phyloP scores from a whole-genome alignment of 1,140 invertebrate species.

The Calephelis virginiensis region DNA sequence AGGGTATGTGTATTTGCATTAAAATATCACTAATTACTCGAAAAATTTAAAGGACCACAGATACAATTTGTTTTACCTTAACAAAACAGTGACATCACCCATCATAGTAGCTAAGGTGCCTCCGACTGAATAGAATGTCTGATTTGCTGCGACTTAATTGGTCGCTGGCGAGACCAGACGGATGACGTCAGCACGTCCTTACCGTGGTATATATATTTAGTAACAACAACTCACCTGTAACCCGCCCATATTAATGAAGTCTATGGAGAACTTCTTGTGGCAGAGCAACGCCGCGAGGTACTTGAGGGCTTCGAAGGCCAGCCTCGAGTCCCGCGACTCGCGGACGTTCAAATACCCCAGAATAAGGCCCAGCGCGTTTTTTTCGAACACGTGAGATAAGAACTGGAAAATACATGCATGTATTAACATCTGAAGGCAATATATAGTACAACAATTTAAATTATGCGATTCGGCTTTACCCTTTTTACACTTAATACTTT shows the following conservation, averaged over 20 bases:
- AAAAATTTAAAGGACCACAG: too few species aligned
- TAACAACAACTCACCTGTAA: constrained; percentile 82
- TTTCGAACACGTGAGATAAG: constrained; percentile 93
- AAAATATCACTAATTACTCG: too few species aligned
- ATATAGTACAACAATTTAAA: not conserved
- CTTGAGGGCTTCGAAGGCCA: constrained; percentile 96
- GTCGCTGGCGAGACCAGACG: too few species aligned
- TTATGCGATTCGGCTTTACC: too few species aligned
- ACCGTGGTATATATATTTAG: not conserved
- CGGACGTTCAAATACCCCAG: constrained; percentile 94
- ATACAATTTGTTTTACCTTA: too few species aligned
- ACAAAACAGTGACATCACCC: too few species aligned
- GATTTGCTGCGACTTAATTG: too few species aligned
- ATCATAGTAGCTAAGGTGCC: too few species aligned
- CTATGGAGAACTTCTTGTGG: constrained; percentile 98
- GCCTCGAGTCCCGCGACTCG: constrained; percentile 91
- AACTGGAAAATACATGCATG: constrained; percentile 78
- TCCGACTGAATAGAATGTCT: too few species aligned
- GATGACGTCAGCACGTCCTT: too few species aligned
- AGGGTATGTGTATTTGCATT: too few species aligned
- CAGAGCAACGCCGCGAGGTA: constrained; percentile 95
- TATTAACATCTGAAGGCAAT: not conserved
- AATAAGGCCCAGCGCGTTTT: constrained; percentile 93
- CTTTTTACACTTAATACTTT: too few species aligned
- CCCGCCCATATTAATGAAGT: constrained; percentile 93